A percentile compares a stretch with the other conserved stretches of the same genome.
These are phyloP conservation scores for Mamestra configurata DNA, from an alignment of 1,140 invertebrate species.

Conservation along the genomic window DNA sequence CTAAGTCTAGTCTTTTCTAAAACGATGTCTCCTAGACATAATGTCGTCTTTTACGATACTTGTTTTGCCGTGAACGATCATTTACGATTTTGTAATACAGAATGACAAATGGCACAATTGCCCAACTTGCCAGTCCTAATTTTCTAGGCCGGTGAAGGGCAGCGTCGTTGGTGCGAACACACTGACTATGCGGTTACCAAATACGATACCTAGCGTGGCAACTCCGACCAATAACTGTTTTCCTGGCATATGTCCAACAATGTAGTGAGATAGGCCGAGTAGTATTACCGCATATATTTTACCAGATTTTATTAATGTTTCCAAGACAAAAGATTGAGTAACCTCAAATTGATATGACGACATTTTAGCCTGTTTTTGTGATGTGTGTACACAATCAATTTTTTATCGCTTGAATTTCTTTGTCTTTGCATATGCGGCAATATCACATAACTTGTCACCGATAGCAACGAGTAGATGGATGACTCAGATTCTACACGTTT, in stretches of 20 bases:
- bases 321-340: not conserved
- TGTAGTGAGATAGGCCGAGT: constrained; percentile 3
- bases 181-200: constrained; percentile 18
- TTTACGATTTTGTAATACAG: not conserved
- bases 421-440: constrained; percentile 8
- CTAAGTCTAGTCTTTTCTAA: no score
- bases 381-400: not conserved
- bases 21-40: no score
- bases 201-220: constrained; percentile 1
- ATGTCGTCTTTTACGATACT: not conserved
- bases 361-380: not conserved
- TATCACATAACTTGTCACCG: constrained; percentile 17
- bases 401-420: constrained; percentile 2
- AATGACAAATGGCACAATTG: constrained; percentile 15
- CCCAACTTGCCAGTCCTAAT: constrained; percentile 19
- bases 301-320: not conserved
- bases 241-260: constrained; percentile 11
- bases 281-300: not conserved
- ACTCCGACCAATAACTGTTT: constrained; percentile 1
- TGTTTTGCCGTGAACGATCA: not conserved
- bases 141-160: constrained; percentile 34
- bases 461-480: constrained; percentile 14
- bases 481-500: constrained; percentile 5
- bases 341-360: constrained; percentile 4
- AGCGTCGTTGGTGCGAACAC: not conserved